Evolutionary conservation across 2,888 invertebrate species (phyloP).

Genomic region (Heliconius hortense): DNA sequence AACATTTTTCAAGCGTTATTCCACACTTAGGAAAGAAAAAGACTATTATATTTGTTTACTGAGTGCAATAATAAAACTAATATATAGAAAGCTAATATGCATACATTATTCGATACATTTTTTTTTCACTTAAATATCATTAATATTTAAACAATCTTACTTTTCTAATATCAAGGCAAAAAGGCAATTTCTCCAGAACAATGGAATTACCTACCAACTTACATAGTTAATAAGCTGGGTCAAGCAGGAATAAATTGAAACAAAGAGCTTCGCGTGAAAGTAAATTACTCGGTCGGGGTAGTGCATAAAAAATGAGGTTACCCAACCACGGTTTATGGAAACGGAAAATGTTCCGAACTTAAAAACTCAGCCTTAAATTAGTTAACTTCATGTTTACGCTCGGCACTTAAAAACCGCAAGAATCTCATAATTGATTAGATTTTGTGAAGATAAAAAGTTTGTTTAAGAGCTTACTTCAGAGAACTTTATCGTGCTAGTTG

Average conservation of each 20-base stretch:
- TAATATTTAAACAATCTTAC: background rate
- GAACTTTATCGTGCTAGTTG: background rate
- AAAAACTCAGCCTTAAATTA: conserved; percentile 25
- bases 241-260: conserved; percentile 55
- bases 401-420: conserved; percentile 13
- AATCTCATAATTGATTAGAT: conserved; percentile 28
- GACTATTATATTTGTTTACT: no score
- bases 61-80: background rate
- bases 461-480: background rate
- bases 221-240: conserved; percentile 45
- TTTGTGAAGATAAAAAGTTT: conserved; percentile 16
- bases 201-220: conserved; percentile 24
- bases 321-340: conserved; percentile 29
- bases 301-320: conserved; percentile 53
- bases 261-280: conserved; percentile 53
- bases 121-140: background rate
- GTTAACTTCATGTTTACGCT: conserved; percentile 12
- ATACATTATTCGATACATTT: background rate
- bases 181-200: conserved; percentile 23
- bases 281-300: conserved; percentile 57
- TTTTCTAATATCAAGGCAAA: background rate
- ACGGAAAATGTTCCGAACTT: conserved; percentile 35
- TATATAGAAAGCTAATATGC: background rate
- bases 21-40: no score
- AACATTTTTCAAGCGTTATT: no score